Base-by-base conservation (phyloP, 2,888 invertebrate genomes). In the Dorcus hopei region DNA sequence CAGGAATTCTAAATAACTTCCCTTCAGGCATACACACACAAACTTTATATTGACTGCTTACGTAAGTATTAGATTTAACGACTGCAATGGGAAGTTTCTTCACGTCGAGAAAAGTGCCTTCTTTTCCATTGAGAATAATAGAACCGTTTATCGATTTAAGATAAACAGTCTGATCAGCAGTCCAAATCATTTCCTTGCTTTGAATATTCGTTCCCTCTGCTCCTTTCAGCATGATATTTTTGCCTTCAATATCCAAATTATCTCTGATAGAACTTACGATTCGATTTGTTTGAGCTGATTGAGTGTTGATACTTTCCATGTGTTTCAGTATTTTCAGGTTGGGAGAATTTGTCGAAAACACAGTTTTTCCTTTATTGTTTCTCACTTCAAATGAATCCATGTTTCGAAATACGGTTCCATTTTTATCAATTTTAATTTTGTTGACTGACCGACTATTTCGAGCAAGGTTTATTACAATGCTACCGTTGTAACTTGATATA, bases 1-100 rank as follows among this genome's bases (percentile, higher is more conserved):
- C 86, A 0, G 90, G 88, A 3, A 95, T 85, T 61, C 88, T 82
- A 72, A 93, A 95, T 52, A 95, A 74, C 68, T 89, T 90, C 0
- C 94, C 95, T 63, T 89, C 87, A 0, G 94, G 94, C 91, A 93
- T 93, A 71, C 95, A 95, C 1, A 94, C 88, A 68, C 95, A 95
- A 1, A 95, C 84, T 75, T 95, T 94, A 69, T 88, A 95, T 73
- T 94, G 93, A 0, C 85, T 77, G 58, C 78, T 75, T 4, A 75
- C 56, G 47, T 68, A 69, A 39, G 71, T 74, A 9, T 70, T 74
- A 57, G 70, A 74, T 23, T 74, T 72, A 16, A 82, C 78, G 3
- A 81, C 80, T 7, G 87, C 89, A 49, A 89, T 83, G 0, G 92
- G 91, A 11, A 93, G 79, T 62, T 85, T 86, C 45, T 87, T 83